Evolutionary conservation across 2,888 invertebrate species (phyloP).

Genomic region (Drosophila pseudotakahashii): DNA sequence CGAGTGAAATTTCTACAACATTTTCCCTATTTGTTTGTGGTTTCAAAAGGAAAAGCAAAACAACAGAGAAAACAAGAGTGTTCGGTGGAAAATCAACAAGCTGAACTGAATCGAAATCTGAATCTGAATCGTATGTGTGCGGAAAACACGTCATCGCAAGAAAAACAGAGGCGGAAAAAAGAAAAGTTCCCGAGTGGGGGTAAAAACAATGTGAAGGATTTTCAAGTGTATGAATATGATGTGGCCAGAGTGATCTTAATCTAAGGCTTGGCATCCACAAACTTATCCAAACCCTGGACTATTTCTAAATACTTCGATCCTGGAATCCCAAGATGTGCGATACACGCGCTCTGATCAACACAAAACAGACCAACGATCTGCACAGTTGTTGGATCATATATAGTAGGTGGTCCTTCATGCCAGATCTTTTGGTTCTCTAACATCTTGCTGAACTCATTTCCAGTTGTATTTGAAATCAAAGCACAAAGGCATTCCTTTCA

Average conservation of each 20-base stretch:
- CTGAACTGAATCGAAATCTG: constrained; percentile 5
- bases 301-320: background rate
- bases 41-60: too few relatives aligned
- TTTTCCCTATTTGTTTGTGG: constrained; percentile 12
- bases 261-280: background rate
- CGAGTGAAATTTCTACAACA: constrained; percentile 9
- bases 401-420: constrained; percentile 83
- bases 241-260: background rate
- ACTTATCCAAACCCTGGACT: background rate
- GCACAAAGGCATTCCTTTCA: background rate
- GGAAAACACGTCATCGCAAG: constrained; percentile 68
- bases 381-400: constrained; percentile 92
- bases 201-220: constrained; percentile 42
- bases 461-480: too few relatives aligned
- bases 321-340: constrained; percentile 85
- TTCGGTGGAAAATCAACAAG: constrained; percentile 32
- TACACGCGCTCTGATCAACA: constrained; percentile 87
- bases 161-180: constrained; percentile 21
- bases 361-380: constrained; percentile 87
- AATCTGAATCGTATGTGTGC: constrained; percentile 12
- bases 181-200: constrained; percentile 16
- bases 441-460: background rate
- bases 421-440: background rate
- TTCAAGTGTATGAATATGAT: constrained; percentile 8
- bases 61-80: constrained; percentile 16